phyloP scores from a whole-genome alignment of 2,113 vertebrate species.

The Tupaia chinensis region DNA sequence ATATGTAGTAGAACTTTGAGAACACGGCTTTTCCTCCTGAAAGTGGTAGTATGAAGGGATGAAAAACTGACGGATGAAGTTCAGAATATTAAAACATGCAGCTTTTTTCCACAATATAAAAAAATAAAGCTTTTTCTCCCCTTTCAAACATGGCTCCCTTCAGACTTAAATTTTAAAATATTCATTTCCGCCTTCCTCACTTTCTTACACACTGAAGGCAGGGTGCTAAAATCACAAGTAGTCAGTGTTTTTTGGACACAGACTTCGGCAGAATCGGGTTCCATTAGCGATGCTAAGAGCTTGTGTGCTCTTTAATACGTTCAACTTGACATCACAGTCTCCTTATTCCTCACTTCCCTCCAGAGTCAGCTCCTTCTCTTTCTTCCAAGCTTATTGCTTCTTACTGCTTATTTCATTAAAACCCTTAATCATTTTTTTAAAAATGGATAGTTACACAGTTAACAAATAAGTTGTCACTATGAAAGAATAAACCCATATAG shows the following conservation, averaged over 20 bases:
- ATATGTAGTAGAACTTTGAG: neutral
- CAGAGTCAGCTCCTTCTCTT: neutral
- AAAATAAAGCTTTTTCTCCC: neutral
- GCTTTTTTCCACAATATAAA: conserved; percentile 17
- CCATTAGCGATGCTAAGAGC: neutral
- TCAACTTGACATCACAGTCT: conserved; percentile 44
- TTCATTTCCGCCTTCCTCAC: neutral
- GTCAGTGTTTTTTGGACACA: neutral
- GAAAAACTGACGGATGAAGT: neutral
- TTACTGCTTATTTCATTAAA: conserved; percentile 10
- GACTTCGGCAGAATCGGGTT: neutral
- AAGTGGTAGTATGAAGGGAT: neutral
- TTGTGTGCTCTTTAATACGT: neutral
- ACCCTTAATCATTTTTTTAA: neutral
- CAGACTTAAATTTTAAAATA: neutral
- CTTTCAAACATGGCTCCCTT: neutral
- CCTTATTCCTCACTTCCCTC: neutral
- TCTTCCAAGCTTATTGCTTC: neutral
- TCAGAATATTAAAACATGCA: neutral
- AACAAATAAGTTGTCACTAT: neutral
- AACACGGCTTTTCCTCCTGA: neutral
- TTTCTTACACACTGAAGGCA: neutral
- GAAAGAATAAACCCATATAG: neutral
- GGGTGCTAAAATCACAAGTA: neutral
- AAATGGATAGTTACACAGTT: neutral